Evolutionary conservation across 2,888 invertebrate genomes (phyloP).

Genomic region (Melanotus villosus): DNA sequence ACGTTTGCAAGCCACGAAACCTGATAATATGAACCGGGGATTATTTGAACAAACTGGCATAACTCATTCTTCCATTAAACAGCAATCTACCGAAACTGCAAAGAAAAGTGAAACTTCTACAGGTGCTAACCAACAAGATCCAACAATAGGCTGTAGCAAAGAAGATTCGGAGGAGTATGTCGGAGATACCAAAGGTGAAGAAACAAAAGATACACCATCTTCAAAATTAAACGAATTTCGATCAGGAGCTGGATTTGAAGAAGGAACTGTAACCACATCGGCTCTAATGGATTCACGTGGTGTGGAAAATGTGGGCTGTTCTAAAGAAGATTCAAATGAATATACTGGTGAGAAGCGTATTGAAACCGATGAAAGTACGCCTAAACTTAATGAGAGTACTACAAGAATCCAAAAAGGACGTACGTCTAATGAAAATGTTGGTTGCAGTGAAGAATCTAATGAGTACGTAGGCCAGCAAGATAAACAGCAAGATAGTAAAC

Average conservation of each 20-base stretch:
- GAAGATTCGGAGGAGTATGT: constrained; percentile 7
- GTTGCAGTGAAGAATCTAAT: constrained; percentile 35
- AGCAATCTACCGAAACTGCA: neutral
- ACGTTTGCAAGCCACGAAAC: no score
- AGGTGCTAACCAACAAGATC: neutral
- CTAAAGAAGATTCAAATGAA: constrained; percentile 10
- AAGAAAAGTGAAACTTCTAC: neutral
- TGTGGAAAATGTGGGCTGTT: constrained; percentile 1
- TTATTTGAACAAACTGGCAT: no score
- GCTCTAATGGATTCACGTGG: neutral
- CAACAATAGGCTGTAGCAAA: neutral
- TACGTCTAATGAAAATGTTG: constrained; percentile 28
- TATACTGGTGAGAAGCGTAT: neutral
- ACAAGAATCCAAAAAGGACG: no score
- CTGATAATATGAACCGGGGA: no score
- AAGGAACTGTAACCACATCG: neutral
- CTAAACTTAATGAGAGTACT: neutral
- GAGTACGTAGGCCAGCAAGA: neutral
- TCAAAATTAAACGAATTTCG: no score
- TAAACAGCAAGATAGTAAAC: no score
- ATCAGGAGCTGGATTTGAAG: neutral
- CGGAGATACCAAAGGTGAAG: neutral
- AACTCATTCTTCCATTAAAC: no score
- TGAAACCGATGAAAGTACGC: no score
- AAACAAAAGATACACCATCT: neutral